Percentiles rank a stretch among this genome's conserved stretches.
Conservation (phyloP, 1,140 invertebrate genomes). For the Pseudomyrmex flavicornis region DNA sequence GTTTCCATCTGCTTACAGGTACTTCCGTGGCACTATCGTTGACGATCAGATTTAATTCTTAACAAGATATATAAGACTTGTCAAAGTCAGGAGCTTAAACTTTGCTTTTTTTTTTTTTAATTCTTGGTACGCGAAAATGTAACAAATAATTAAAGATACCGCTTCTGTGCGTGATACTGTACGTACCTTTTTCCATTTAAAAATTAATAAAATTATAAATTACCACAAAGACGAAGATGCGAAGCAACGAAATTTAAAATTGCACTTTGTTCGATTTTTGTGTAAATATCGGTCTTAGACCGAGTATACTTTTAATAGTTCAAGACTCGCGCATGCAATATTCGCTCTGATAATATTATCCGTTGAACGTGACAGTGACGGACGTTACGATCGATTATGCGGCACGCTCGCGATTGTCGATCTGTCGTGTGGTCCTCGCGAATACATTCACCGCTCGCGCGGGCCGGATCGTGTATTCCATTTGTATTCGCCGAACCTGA, state of each 20-base stretch:
- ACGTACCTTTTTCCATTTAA: too few species aligned
- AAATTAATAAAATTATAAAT: neutral
- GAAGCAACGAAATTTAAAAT: neutral
- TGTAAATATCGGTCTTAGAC: neutral
- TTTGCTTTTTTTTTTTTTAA: too few species aligned
- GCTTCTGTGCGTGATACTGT: too few species aligned
- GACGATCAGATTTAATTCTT: neutral
- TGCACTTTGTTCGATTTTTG: neutral
- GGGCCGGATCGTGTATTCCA: slow-evolving; percentile 17
- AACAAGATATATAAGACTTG: too few species aligned
- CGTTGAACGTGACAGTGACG: slow-evolving; percentile 33
- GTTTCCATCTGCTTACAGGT: neutral
- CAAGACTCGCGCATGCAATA: slow-evolving; percentile 5
- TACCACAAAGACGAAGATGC: neutral
- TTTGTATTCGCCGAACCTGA: slow-evolving; percentile 50
- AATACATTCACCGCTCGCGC: neutral
- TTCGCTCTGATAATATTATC: slow-evolving; percentile 31
- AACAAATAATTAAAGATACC: too few species aligned
- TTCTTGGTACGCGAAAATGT: too few species aligned
- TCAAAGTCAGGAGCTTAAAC: too few species aligned
- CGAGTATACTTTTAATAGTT: neutral
- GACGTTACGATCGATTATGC: slow-evolving; percentile 43
- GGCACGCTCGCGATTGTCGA: slow-evolving; percentile 10
- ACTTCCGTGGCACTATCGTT: neutral
- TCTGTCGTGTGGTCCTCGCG: neutral